Percentiles rank a stretch among this genome's conserved stretches.
phyloP scores from a whole-genome alignment of 2,888 invertebrate genomes.

The Leptinotarsa juncta region DNA sequence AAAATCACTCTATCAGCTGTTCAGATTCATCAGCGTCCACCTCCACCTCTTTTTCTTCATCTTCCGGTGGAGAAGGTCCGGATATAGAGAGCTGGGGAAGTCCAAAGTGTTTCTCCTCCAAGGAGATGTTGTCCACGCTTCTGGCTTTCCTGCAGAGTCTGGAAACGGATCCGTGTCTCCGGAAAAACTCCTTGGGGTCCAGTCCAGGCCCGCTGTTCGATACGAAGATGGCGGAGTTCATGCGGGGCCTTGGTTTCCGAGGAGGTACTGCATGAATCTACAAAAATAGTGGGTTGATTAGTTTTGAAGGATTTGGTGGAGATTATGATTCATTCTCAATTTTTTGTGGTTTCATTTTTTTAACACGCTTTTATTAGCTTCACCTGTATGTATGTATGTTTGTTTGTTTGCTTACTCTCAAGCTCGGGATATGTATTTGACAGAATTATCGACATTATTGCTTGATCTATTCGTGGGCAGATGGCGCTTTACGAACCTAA shows the following conservation, averaged over 20 bases:
- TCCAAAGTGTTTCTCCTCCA: conserved; percentile 74
- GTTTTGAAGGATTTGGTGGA: background rate
- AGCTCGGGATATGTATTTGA: no score
- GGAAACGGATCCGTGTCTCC: conserved; percentile 84
- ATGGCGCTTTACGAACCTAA: no score
- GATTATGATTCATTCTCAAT: conserved; percentile 4
- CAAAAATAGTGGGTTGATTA: background rate
- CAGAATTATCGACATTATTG: no score
- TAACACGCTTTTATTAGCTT: background rate
- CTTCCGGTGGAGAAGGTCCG: conserved; percentile 59
- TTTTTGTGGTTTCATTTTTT: background rate
- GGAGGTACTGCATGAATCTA: conserved; percentile 60
- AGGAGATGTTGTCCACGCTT: conserved; percentile 76
- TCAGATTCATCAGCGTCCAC: conserved; percentile 36
- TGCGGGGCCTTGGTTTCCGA: conserved; percentile 77
- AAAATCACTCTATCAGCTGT: conserved; percentile 35
- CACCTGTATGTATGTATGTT: no score
- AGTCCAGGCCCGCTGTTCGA: conserved; percentile 81
- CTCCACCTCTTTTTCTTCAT: conserved; percentile 34
- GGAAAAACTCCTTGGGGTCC: conserved; percentile 83
- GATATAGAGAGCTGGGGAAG: conserved; percentile 79
- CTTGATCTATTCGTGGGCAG: no score
- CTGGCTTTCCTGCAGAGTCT: conserved; percentile 84
- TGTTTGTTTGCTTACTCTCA: no score
- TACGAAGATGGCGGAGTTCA: conserved; percentile 88